Conservation (phyloP, 2,113 vertebrate species). For the Eubucco bourcierii region DNA sequence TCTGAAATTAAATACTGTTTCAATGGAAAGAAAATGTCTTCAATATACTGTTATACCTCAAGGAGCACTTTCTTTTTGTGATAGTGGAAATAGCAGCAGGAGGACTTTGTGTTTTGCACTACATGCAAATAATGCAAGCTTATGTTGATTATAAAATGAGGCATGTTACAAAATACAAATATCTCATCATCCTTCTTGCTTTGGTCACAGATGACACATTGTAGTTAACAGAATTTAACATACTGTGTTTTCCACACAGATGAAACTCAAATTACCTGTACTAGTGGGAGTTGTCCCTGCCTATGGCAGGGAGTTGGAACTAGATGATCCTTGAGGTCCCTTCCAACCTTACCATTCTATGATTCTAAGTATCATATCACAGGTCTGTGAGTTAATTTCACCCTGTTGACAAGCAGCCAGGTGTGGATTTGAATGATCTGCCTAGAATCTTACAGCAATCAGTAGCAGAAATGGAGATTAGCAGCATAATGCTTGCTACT, state of each 20-base stretch:
- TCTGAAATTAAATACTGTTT: neutral
- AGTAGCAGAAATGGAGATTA: neutral
- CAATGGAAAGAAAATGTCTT: neutral
- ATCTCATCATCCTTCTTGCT: neutral
- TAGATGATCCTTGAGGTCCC: no score
- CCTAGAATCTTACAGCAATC: neutral
- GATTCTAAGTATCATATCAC: no score
- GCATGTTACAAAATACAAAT: neutral
- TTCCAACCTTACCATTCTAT: no score
- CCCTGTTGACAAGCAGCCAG: neutral
- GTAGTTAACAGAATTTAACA: neutral
- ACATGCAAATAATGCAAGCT: neutral
- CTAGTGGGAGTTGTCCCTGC: no score
- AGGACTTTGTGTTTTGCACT: neutral
- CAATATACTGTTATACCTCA: neutral
- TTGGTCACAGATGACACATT: neutral
- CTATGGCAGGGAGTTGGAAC: no score
- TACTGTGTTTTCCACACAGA: neutral
- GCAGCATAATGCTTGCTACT: neutral
- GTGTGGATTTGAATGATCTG: neutral
- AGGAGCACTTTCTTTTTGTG: neutral
- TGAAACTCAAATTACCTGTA: no score
- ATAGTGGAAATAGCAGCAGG: neutral
- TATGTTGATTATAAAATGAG: neutral
- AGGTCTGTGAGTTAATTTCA: neutral